Conservation (phyloP, 1,140 invertebrate genomes). For the Danaus plexippus region DNA sequence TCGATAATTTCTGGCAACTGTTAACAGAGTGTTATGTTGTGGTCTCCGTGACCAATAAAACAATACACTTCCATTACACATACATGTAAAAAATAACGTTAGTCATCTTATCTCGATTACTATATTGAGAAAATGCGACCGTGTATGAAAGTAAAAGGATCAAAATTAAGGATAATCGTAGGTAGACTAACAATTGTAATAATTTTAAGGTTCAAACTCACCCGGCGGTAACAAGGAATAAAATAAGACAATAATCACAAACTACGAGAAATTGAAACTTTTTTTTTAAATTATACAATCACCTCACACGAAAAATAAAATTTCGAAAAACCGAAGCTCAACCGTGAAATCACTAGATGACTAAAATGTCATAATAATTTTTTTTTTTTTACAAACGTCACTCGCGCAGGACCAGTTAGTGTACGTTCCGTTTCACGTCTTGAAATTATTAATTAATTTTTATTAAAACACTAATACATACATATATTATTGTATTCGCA, state of each 20-base stretch:
- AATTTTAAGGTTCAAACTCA: slow-evolving; percentile 11
- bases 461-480: slow-evolving; percentile 12
- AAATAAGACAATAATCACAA: slow-evolving; percentile 12
- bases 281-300: slow-evolving; percentile 28
- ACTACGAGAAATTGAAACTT: slow-evolving; percentile 15
- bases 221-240: slow-evolving; percentile 11
- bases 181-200: slow-evolving; percentile 3
- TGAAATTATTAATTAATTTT: slow-evolving; percentile 31
- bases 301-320: slow-evolving; percentile 26
- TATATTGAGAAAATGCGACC: slow-evolving; percentile 10
- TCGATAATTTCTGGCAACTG: neutral
- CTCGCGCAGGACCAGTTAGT: slow-evolving; percentile 27
- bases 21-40: neutral
- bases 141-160: neutral
- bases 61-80: neutral
- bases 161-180: slow-evolving; percentile 8
- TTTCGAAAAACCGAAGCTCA: slow-evolving; percentile 16
- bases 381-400: slow-evolving; percentile 41
- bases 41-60: neutral
- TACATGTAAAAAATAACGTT: slow-evolving; percentile 12
- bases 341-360: slow-evolving; percentile 28
- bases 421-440: slow-evolving; percentile 60
- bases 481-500: slow-evolving; percentile 12
- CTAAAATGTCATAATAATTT: slow-evolving; percentile 48
- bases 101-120: slow-evolving; percentile 20